These are phyloP conservation scores for Bettongia penicillata DNA, from an alignment of 2,113 vertebrate species.

Conservation along the genomic window DNA sequence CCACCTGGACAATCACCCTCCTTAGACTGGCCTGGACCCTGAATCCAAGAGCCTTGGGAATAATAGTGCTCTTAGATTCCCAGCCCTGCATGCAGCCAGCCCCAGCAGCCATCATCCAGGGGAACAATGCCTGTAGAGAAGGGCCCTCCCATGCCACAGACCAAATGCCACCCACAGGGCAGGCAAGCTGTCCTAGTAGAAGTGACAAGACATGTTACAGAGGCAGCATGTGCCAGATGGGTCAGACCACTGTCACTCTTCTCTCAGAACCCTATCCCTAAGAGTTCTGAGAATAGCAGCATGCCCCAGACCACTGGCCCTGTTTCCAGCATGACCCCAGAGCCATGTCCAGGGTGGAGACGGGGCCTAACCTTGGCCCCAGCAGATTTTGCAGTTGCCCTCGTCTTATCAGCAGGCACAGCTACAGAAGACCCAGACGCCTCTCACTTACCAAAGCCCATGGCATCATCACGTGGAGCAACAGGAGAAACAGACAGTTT, in stretches of 20 bases:
- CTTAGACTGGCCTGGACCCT: too few species aligned
- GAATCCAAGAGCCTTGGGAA: too few species aligned
- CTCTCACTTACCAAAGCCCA: background rate
- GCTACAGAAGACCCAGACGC: too few species aligned
- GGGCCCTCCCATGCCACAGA: background rate
- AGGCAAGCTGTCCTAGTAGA: background rate
- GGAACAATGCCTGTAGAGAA: background rate
- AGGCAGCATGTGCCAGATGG: background rate
- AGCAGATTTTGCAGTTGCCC: background rate
- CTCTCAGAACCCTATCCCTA: background rate
- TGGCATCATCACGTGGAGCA: background rate
- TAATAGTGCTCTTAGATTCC: accelerated
- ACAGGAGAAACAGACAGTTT: background rate
- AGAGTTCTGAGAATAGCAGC: background rate
- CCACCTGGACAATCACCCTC: too few species aligned
- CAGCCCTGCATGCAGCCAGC: background rate
- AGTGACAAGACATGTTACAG: background rate
- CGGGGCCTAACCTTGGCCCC: background rate
- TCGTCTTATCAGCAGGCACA: background rate
- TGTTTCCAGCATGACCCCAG: background rate
- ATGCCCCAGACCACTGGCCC: background rate
- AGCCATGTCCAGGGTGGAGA: background rate
- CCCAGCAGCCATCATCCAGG: background rate
- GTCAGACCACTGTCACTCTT: background rate
- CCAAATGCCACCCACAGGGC: background rate